Percentiles rank a stretch among this genome's conserved stretches.
These are phyloP conservation scores for Edolisoma coerulescens DNA, from an alignment of 2,113 vertebrate species.

Conservation along the genomic window DNA sequence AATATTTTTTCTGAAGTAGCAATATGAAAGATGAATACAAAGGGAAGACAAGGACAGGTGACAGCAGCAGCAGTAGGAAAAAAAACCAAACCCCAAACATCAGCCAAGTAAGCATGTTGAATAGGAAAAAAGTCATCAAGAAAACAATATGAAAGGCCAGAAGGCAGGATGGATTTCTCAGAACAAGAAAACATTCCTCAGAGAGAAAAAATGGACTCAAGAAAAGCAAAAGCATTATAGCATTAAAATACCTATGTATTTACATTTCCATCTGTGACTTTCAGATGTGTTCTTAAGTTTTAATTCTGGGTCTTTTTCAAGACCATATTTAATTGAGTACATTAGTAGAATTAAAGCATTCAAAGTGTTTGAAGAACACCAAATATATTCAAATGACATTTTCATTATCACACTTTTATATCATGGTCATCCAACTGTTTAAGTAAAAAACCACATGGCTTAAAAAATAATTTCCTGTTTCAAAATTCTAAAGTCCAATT, in stretches of 20 bases:
- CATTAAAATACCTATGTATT: neutral
- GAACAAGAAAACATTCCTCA: neutral
- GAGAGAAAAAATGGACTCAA: neutral
- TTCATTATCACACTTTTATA: neutral
- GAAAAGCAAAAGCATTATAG: neutral
- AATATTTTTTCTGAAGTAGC: neutral
- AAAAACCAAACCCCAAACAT: accelerated
- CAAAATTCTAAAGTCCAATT: neutral
- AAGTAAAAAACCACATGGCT: neutral
- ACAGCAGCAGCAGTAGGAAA: neutral
- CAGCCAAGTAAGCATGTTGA: neutral
- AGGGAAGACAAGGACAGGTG: neutral
- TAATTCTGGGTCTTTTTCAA: neutral
- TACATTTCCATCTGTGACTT: neutral
- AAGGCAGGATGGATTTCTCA: neutral
- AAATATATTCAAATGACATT: neutral
- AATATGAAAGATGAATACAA: neutral
- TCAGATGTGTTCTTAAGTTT: neutral
- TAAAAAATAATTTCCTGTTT: neutral
- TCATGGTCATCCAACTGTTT: neutral
- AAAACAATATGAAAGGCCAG: neutral
- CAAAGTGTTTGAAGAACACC: neutral
- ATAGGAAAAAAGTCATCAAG: neutral
- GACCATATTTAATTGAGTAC: neutral
- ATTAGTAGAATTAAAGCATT: neutral